Evolutionary conservation across 2,113 vertebrate species (phyloP).

Genomic region (Anoura caudifer): DNA sequence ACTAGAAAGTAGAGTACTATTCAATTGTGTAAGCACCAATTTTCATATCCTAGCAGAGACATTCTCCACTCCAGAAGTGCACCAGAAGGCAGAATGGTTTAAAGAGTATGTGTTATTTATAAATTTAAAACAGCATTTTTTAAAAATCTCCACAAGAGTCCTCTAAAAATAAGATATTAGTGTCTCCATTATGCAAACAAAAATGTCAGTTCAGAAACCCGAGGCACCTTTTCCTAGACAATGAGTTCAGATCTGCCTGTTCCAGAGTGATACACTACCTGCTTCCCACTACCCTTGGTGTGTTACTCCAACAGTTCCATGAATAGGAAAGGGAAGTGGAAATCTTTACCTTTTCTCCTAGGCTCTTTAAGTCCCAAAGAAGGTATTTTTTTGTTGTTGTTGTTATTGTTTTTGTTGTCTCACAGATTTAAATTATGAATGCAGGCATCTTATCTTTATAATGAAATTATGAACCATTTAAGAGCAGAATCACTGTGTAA

Average conservation of each 20-base stretch:
- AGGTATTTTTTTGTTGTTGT: neutral
- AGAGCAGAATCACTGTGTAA: neutral
- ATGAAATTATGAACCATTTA: neutral
- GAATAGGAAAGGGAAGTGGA: neutral
- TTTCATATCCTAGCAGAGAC: neutral
- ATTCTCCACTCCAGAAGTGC: neutral
- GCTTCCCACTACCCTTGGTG: neutral
- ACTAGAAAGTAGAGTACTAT: neutral
- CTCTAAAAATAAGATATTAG: neutral
- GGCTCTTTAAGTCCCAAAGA: neutral
- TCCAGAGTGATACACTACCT: neutral
- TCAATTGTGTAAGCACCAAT: neutral
- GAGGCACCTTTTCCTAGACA: neutral
- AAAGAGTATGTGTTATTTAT: neutral
- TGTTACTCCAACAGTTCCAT: neutral
- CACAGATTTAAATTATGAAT: neutral
- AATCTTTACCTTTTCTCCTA: neutral
- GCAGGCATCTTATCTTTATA: neutral
- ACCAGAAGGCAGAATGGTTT: neutral
- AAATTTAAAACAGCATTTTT: slow-evolving; percentile 24
- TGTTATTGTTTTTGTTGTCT: neutral
- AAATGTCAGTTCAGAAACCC: neutral
- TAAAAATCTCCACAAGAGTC: neutral
- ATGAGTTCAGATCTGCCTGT: neutral
- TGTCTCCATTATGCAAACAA: neutral